Percentiles rank a stretch among this genome's conserved stretches.
phyloP scores from a whole-genome alignment of 1,140 invertebrate species.

The Apis cerana region DNA sequence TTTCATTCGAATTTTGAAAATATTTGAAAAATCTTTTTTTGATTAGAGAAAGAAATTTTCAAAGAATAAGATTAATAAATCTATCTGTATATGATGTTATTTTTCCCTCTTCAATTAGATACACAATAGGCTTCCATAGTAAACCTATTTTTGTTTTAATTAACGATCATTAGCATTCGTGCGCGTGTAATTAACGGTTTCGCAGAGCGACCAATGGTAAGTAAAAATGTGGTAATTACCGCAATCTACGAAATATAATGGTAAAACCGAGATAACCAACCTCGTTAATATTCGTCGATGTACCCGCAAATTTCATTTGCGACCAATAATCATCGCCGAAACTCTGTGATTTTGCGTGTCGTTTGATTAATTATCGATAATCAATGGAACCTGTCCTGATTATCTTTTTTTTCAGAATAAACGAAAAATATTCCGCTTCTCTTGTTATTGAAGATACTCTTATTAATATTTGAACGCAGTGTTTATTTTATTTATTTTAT shows the following conservation, averaged over 20 bases:
- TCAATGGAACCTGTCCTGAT: background rate
- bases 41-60: no score
- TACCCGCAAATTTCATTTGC: constrained; percentile 7
- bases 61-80: background rate
- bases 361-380: background rate
- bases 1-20: background rate
- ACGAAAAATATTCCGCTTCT: background rate
- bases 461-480: background rate
- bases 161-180: constrained; percentile 8
- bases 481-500: no score
- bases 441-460: background rate
- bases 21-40: background rate
- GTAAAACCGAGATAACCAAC: constrained; percentile 8
- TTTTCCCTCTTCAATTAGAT: background rate
- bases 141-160: constrained; percentile 13
- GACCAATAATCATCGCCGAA: background rate
- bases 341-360: background rate
- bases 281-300: constrained; percentile 1
- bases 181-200: constrained; percentile 19
- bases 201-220: background rate
- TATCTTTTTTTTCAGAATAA: background rate
- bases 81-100: background rate
- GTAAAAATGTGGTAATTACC: constrained; percentile 18
- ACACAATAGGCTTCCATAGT: background rate
- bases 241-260: background rate